A percentile compares a stretch with the other conserved stretches of the same genome.
Conservation (phyloP, 2,797 vertebrate genomes). For the Diceros bicornis region DNA sequence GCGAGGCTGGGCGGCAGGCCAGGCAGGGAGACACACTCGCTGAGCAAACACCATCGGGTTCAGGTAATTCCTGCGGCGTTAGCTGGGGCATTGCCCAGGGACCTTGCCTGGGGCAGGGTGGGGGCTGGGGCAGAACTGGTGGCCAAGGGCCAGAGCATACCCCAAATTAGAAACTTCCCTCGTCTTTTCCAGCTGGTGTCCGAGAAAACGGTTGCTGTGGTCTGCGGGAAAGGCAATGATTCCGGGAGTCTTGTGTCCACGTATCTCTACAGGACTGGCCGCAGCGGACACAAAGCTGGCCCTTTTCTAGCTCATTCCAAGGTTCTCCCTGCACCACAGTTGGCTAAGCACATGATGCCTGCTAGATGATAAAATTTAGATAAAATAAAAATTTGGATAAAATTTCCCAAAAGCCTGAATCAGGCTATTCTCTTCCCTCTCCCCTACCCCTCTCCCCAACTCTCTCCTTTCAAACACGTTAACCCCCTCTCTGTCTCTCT, state of each 20-base stretch:
- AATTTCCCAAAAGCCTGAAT: background rate
- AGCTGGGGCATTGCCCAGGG: background rate
- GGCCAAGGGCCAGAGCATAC: rapidly evolving
- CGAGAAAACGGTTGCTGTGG: rapidly evolving
- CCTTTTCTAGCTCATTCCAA: background rate
- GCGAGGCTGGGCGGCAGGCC: conserved; percentile 7
- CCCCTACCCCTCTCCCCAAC: too few species aligned
- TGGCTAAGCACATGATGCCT: rapidly evolving
- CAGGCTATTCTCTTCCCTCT: background rate
- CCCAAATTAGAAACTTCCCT: background rate
- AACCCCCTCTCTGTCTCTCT: background rate
- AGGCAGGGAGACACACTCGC: conserved; percentile 12
- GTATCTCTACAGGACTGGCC: rapidly evolving
- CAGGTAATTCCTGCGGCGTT: rapidly evolving
- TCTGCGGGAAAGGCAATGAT: background rate
- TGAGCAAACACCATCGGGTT: background rate
- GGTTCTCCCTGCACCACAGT: rapidly evolving
- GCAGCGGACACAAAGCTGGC: rapidly evolving
- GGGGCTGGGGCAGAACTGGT: background rate
- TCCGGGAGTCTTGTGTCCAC: rapidly evolving
- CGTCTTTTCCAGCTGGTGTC: background rate
- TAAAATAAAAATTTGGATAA: background rate
- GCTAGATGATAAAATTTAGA: background rate
- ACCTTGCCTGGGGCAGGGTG: background rate
- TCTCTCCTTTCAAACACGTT: background rate